phyloP scores from a whole-genome alignment of 2,797 vertebrate species.

The Ctenopoma multispine region DNA sequence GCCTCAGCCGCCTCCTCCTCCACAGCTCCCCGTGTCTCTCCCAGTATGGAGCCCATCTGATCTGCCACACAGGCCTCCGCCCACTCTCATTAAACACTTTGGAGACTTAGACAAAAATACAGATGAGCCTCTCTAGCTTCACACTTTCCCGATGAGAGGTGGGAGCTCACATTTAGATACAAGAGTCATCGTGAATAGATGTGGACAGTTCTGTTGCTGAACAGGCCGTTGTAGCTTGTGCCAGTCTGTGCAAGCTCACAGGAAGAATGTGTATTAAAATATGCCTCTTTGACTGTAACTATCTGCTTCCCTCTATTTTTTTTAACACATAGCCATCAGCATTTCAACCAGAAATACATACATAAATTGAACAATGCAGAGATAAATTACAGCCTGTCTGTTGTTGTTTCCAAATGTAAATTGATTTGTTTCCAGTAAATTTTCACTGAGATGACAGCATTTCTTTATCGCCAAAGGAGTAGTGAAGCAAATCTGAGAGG shows the following conservation, averaged over 20 bases:
- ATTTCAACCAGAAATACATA: constrained; percentile 38
- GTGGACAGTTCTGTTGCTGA: constrained; percentile 37
- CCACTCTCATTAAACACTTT: constrained; percentile 83
- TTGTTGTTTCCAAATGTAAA: constrained; percentile 57
- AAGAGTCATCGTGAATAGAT: constrained; percentile 54
- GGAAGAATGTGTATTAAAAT: constrained; percentile 37
- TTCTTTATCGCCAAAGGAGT: constrained; percentile 45
- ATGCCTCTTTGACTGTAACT: constrained; percentile 24
- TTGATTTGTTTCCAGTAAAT: constrained; percentile 55
- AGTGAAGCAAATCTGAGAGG: constrained; percentile 38
- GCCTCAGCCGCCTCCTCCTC: constrained; percentile 62
- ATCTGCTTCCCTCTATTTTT: constrained; percentile 40
- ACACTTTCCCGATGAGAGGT: constrained; percentile 65
- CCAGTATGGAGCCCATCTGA: constrained; percentile 80
- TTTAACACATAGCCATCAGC: constrained; percentile 52
- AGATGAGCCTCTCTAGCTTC: constrained; percentile 73
- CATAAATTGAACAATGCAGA: constrained; percentile 19
- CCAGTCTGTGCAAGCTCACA: constrained; percentile 33
- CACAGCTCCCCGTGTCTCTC: constrained; percentile 71
- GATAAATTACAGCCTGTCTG: constrained; percentile 54
- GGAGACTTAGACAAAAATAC: constrained; percentile 76
- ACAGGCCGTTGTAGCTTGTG: constrained; percentile 21
- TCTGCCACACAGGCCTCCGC: constrained; percentile 70
- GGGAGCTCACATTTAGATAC: constrained; percentile 65
- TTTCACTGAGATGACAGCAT: constrained; percentile 53